Percentiles rank a stretch among this genome's conserved stretches.
phyloP scores from a whole-genome alignment of 2,113 vertebrate species.

The Eublepharis macularius region DNA sequence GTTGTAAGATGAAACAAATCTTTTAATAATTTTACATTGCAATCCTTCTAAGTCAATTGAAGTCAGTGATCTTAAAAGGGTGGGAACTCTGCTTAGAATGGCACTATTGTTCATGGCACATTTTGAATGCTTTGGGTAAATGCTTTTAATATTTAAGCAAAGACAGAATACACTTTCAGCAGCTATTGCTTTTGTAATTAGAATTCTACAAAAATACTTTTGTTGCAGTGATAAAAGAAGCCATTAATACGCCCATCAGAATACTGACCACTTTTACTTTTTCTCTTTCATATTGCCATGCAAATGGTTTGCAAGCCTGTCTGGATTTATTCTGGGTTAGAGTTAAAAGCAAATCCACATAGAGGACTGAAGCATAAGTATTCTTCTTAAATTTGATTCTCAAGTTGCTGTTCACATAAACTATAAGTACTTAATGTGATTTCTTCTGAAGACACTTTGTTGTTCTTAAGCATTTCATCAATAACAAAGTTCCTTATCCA shows the following conservation, averaged over 20 bases:
- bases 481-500: neutral
- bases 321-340: constrained; percentile 32
- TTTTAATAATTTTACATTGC: neutral
- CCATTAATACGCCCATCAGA: constrained; percentile 12
- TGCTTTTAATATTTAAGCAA: constrained; percentile 33
- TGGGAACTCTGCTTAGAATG: constrained; percentile 44
- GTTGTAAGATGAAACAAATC: neutral
- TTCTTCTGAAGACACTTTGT: neutral
- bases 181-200: constrained; percentile 51
- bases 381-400: constrained; percentile 3
- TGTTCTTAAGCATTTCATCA: constrained; percentile 1
- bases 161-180: constrained; percentile 55
- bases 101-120: constrained; percentile 55
- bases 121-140: constrained; percentile 56
- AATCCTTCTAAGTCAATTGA: constrained; percentile 2
- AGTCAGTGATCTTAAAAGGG: constrained; percentile 42
- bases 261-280: constrained; percentile 35
- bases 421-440: constrained; percentile 17
- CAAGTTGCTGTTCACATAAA: constrained; percentile 21
- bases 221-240: constrained; percentile 41
- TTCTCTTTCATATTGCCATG: constrained; percentile 32
- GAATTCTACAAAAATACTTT: constrained; percentile 43
- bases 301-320: neutral
- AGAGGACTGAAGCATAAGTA: constrained; percentile 12
- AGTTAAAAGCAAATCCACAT: constrained; percentile 22